Percentiles rank a stretch among this genome's conserved stretches.
Conservation (phyloP, 2,797 vertebrate species). For the Gambelia wislizenii region DNA sequence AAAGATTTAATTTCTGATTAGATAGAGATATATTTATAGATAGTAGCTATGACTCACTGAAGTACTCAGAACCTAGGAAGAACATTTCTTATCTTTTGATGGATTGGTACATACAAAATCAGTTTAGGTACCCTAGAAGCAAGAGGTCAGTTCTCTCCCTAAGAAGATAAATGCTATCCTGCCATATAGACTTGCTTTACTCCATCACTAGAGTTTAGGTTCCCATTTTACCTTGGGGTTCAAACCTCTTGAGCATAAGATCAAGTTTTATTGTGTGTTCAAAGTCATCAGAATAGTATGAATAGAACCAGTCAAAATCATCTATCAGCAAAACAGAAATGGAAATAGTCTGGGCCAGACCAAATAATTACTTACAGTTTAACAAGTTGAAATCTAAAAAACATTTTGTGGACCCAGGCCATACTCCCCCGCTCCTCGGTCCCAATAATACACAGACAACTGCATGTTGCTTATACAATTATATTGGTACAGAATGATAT, state of each 20-base stretch:
- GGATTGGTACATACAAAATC: not conserved
- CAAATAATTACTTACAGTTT: not conserved
- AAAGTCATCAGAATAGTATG: not conserved
- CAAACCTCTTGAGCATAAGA: not conserved
- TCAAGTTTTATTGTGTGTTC: not conserved
- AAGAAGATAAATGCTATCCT: constrained; percentile 26
- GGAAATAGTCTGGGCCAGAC: not conserved
- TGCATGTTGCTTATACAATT: no score
- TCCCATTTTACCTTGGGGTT: not conserved
- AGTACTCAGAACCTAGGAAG: not conserved
- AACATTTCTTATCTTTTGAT: not conserved
- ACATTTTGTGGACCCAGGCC: no score
- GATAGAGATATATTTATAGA: constrained; percentile 33
- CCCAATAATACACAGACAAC: no score
- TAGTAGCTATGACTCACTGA: not conserved
- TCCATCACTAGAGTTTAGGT: not conserved
- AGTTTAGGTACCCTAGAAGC: not conserved
- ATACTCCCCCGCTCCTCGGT: no score
- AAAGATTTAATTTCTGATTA: constrained; percentile 12
- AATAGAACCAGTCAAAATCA: not conserved
- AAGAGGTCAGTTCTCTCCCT: not conserved
- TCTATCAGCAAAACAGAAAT: not conserved
- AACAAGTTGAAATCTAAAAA: not conserved
- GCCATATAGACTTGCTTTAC: not conserved
- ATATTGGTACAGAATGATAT: no score